Base-by-base conservation (phyloP, 2,797 vertebrate genomes). In the Halcyon chelicuti region DNA sequence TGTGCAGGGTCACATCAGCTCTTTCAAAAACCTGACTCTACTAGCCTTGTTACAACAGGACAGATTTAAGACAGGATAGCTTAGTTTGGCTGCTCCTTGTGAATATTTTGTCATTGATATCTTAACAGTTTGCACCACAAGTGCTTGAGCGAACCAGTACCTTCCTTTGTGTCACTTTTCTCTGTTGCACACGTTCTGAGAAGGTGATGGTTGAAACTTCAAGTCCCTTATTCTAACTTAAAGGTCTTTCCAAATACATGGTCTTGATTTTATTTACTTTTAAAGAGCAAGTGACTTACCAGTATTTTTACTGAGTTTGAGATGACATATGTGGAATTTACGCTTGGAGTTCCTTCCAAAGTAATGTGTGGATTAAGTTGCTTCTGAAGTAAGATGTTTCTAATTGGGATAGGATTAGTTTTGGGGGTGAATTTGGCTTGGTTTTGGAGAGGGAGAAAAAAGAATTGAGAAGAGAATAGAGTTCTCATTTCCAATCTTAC, bases 81-180 rank as follows among this genome's bases (percentile, higher is more conserved):
- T 92, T 31, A 31, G 9, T 47, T 19, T 39, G 28, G 9, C 22
- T 60, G 10, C 15, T 70, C 22, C 25, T 60, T 23, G 14, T 14
- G 61, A 33, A 9, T 12, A 3, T 80, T 87, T 63, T 82, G 29
- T 31, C 0, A 0, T 19, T 51, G 2, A 16, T 85, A 0, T 42
- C 17, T n/a, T 62, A 28, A 13, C 44, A 19, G 25, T 39, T 77
- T 58, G 49, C 40, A 3, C 23, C 33, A n/a, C 31, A 81, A 49
- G 22, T 46, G 2, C 15, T 60, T 62, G 19, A 33, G 31, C 23
- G 7, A 78, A 51, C 9, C 9, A 19, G 5, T 14, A 3, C 37
- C 31, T 61, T 66, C 2, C 37, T 72, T 31, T 58, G 52, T 49
- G 5, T 46, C 4, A 1, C 40, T 90, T 72, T 68, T 54, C 21